Evolutionary conservation across 2,888 invertebrate genomes (phyloP).

Genomic region (Synergus umbraculus): DNA sequence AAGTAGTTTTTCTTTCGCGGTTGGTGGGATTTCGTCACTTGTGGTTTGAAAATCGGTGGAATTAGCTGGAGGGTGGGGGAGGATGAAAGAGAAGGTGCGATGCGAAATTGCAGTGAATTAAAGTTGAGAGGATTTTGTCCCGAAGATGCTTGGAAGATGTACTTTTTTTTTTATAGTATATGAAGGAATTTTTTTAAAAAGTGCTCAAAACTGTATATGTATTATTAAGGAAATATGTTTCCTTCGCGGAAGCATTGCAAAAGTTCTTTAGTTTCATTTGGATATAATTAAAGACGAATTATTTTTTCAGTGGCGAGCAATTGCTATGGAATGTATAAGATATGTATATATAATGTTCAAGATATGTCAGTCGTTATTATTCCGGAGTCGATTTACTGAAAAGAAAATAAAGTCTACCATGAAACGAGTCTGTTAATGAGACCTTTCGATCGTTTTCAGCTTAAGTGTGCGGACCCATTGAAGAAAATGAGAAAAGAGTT

Average conservation of each 20-base stretch:
- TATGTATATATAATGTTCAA: background rate
- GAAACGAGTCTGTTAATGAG: too few relatives aligned
- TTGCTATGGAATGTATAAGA: constrained; percentile 5
- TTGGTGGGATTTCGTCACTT: constrained; percentile 38
- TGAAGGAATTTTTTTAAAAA: background rate
- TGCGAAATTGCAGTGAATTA: constrained; percentile 13
- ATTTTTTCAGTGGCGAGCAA: background rate
- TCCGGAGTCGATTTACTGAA: background rate
- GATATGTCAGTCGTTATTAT: constrained; percentile 8
- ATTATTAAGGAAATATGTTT: background rate
- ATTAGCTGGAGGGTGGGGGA: constrained; percentile 32
- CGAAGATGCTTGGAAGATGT: background rate
- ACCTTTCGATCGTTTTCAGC: too few relatives aligned
- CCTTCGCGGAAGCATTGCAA: background rate
- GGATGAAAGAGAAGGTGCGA: constrained; percentile 33
- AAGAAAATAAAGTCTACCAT: background rate
- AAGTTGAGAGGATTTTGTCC: background rate
- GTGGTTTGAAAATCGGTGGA: constrained; percentile 38
- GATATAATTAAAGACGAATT: too few relatives aligned
- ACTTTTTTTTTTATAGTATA: background rate
- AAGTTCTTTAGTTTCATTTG: too few relatives aligned
- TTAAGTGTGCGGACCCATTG: too few relatives aligned
- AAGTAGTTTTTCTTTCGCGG: constrained; percentile 39
- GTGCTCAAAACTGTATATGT: background rate
- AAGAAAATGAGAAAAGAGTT: too few relatives aligned